phyloP scores from a whole-genome alignment of 2,797 vertebrate species.

The Pangasius mekongensis region DNA sequence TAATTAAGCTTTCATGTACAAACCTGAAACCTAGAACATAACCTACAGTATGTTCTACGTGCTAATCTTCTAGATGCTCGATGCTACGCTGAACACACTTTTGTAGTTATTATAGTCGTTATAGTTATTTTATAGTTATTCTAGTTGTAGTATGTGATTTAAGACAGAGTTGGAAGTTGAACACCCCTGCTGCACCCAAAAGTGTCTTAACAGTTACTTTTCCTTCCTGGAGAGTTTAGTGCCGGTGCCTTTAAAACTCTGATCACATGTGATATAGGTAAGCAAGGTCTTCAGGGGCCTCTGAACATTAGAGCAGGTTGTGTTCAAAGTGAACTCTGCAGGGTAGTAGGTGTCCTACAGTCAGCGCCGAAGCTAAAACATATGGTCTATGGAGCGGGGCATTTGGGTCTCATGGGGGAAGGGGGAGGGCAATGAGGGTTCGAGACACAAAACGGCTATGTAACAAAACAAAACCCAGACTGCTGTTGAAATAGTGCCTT shows the following conservation, averaged over 20 bases:
- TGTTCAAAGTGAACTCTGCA: constrained; percentile 34
- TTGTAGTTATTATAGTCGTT: not conserved
- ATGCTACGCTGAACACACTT: not conserved
- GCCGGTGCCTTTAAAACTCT: not conserved
- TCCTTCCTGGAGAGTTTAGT: constrained; percentile 13
- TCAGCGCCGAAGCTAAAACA: constrained; percentile 13
- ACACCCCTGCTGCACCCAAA: constrained; percentile 23
- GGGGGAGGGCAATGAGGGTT: not conserved
- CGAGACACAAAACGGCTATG: not conserved
- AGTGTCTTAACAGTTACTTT: constrained; percentile 32
- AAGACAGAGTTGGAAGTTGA: not conserved
- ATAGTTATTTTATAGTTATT: not conserved
- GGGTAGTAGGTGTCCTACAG: constrained; percentile 30
- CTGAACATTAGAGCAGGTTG: constrained; percentile 23
- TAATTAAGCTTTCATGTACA: not conserved
- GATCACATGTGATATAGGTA: constrained; percentile 28
- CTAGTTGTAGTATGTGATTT: constrained; percentile 10
- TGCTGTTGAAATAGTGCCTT: constrained; percentile 7
- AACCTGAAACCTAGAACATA: not conserved
- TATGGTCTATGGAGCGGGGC: not conserved
- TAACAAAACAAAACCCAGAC: constrained; percentile 10
- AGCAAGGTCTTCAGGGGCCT: constrained; percentile 26
- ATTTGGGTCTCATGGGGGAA: not conserved
- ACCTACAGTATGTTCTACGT: not conserved
- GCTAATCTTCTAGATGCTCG: not conserved